phyloP scores from a whole-genome alignment of 2,797 vertebrate genomes.

The Liasis olivaceus region DNA sequence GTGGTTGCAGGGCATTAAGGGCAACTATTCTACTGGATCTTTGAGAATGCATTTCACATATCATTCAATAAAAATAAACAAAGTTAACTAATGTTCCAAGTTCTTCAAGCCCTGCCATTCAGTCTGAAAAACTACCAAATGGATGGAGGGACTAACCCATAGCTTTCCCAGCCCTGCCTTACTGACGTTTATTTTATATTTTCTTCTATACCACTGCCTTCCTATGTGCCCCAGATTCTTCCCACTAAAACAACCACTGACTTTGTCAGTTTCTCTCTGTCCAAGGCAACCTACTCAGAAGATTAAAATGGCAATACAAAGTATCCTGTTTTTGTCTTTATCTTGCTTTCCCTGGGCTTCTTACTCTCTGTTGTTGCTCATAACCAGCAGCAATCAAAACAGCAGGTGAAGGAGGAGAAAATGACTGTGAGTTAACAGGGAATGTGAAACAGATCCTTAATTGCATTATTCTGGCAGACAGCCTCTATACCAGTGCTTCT shows the following conservation, averaged over 20 bases:
- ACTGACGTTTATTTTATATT: neutral
- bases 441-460: constrained; percentile 73
- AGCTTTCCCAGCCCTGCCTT: neutral
- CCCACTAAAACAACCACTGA: neutral
- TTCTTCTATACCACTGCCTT: neutral
- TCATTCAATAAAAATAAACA: neutral
- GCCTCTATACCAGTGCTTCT: constrained; percentile 24
- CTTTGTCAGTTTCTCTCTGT: neutral
- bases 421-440: constrained; percentile 74
- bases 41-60: neutral
- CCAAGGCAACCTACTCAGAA: neutral
- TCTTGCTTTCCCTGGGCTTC: constrained; percentile 57
- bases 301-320: constrained; percentile 15
- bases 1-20: neutral
- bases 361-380: constrained; percentile 64
- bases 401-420: constrained; percentile 65
- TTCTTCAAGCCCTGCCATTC: neutral
- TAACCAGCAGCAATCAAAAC: constrained; percentile 65
- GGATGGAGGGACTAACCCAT: neutral
- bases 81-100: neutral
- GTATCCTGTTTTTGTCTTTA: neutral
- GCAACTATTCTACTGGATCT: neutral
- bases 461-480: constrained; percentile 60
- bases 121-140: neutral
- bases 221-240: neutral